Percentiles rank a stretch among this genome's conserved stretches.
phyloP scores from a whole-genome alignment of 2,797 vertebrate genomes.

The Phaenicophaeus curvirostris region DNA sequence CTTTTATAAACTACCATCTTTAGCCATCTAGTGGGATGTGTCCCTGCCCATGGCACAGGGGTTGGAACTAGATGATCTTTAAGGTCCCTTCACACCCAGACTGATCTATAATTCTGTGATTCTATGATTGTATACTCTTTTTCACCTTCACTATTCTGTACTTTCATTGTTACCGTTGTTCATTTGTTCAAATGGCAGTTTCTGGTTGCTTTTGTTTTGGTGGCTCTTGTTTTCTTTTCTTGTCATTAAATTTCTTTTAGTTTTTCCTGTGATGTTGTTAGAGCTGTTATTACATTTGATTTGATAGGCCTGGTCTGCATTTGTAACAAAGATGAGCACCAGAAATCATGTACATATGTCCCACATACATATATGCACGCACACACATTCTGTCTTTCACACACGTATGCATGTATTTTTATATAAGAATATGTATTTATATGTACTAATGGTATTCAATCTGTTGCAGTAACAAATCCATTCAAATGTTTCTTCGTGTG shows the following conservation, averaged over 20 bases:
- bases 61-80: too few species aligned
- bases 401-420: not conserved
- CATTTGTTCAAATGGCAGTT: not conserved
- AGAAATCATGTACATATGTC: not conserved
- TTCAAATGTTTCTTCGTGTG: not conserved
- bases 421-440: not conserved
- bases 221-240: too few species aligned
- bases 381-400: not conserved
- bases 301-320: not conserved
- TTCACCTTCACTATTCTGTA: not conserved
- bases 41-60: too few species aligned
- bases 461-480: not conserved
- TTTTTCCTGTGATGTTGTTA: accelerated
- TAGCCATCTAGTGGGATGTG: not conserved
- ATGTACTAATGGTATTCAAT: not conserved
- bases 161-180: not conserved
- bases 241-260: not conserved
- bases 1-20: not conserved
- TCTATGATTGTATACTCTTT: too few species aligned
- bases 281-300: not conserved
- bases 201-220: not conserved
- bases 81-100: too few species aligned
- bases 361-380: not conserved
- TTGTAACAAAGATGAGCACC: not conserved
- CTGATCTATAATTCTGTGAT: too few species aligned